These are phyloP conservation scores for Spea hammondii DNA, from an alignment of 2,797 vertebrate genomes.

Conservation along the genomic window DNA sequence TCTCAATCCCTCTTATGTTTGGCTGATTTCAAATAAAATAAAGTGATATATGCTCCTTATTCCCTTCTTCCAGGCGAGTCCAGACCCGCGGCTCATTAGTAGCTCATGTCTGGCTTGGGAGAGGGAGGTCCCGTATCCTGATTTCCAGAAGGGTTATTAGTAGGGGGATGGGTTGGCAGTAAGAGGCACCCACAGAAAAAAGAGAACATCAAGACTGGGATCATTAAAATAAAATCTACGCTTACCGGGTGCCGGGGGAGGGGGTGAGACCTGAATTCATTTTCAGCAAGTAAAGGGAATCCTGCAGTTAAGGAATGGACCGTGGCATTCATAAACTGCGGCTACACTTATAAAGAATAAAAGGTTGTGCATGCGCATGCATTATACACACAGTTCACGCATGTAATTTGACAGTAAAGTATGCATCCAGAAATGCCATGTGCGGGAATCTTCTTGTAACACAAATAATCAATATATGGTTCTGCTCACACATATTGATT, in stretches of 20 bases:
- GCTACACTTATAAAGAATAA: too few species aligned
- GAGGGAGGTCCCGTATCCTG: conserved; percentile 50
- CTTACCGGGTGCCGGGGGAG: not conserved
- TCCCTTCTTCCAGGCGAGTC: conserved; percentile 51
- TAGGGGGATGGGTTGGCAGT: conserved; percentile 34
- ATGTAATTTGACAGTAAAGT: too few species aligned
- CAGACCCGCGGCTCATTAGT: conserved; percentile 53
- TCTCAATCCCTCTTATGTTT: conserved; percentile 56
- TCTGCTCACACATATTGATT: too few species aligned
- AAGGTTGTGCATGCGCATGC: too few species aligned
- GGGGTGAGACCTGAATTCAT: too few species aligned
- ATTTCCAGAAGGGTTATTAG: conserved; percentile 52
- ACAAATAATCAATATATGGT: too few species aligned
- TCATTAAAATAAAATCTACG: conserved; percentile 11
- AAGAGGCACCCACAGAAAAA: conserved; percentile 42
- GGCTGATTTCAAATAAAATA: conserved; percentile 59
- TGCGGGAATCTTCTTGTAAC: too few species aligned
- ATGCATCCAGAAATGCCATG: too few species aligned
- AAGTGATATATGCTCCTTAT: conserved; percentile 55
- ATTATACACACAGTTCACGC: too few species aligned
- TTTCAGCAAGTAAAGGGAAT: not conserved
- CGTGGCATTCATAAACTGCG: not conserved
- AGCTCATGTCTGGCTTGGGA: conserved; percentile 50
- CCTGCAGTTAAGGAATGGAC: not conserved
- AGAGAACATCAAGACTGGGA: conserved; percentile 22